Conservation (phyloP, 1,140 invertebrate genomes). For the Ceratosolen fusciceps region DNA sequence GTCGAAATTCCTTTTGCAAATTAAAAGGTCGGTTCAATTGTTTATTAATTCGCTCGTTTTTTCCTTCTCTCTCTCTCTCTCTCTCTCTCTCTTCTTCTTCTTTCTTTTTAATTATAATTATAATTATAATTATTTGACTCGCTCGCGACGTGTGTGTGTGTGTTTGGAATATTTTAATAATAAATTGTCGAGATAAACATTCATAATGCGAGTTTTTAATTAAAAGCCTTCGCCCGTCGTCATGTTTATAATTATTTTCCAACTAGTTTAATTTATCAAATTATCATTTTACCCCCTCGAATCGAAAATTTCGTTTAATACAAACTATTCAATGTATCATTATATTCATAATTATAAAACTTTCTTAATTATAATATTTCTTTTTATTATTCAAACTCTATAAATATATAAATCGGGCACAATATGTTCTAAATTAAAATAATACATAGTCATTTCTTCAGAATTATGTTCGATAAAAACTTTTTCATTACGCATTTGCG, state of each 20-base stretch:
- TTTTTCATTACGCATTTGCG: not conserved
- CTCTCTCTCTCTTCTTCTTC: too few relatives aligned
- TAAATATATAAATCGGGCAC: not conserved
- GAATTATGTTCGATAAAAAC: not conserved
- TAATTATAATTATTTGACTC: too few relatives aligned
- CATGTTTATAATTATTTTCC: not conserved
- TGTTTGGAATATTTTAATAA: not conserved
- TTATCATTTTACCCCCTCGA: not conserved
- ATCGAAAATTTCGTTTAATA: not conserved
- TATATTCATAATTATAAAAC: not conserved
- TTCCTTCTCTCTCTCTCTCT: too few relatives aligned
- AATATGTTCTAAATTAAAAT: not conserved
- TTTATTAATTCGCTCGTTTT: too few relatives aligned
- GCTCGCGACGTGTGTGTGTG: too few relatives aligned
- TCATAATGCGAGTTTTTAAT: not conserved
- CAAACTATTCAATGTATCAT: not conserved
- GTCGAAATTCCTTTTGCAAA: too few relatives aligned
- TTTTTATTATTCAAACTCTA: conserved; percentile 1
- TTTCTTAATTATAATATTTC: not conserved
- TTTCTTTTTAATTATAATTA: too few relatives aligned
- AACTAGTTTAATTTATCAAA: not conserved
- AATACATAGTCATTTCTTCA: not conserved
- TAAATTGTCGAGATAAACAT: not conserved
- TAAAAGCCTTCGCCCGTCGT: not conserved
- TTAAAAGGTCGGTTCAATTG: too few relatives aligned